phyloP scores from a whole-genome alignment of 2,888 invertebrate species.

The Elysia crispata region DNA sequence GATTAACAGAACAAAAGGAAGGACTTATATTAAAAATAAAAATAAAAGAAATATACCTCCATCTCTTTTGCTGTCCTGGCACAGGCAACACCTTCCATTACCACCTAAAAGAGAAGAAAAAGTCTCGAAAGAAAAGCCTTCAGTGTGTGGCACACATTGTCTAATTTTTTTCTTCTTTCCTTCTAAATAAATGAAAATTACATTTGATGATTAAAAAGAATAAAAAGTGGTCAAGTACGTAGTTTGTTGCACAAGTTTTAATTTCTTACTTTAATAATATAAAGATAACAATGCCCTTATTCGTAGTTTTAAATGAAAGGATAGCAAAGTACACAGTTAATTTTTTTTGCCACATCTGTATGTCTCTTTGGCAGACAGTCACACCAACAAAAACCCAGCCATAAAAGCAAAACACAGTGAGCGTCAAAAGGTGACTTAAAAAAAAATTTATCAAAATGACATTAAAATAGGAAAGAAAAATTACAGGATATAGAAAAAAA shows the following conservation, averaged over 20 bases:
- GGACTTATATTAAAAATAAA: too few relatives aligned
- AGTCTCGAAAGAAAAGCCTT: not conserved
- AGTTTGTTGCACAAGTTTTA: too few relatives aligned
- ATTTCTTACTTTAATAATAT: not conserved
- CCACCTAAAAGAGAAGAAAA: slow-evolving; percentile 10
- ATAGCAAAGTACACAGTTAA: too few relatives aligned
- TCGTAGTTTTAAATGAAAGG: too few relatives aligned
- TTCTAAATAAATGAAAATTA: too few relatives aligned
- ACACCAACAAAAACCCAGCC: not conserved
- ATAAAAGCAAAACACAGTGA: not conserved
- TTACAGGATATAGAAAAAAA: not conserved
- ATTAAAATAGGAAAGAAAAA: not conserved
- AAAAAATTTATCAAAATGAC: not conserved
- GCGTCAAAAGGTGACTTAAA: not conserved
- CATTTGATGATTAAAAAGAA: too few relatives aligned
- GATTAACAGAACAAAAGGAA: too few relatives aligned
- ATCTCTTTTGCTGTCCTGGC: not conserved
- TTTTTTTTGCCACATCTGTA: not conserved
- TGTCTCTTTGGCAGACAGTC: not conserved
- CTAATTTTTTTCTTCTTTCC: not conserved
- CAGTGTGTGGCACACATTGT: not conserved
- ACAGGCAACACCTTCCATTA: slow-evolving; percentile 24
- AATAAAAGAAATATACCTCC: not conserved
- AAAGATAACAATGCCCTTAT: too few relatives aligned
- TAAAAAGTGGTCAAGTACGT: too few relatives aligned